phyloP scores from a whole-genome alignment of 2,113 vertebrate genomes.

The Microcebus griseorufus region DNA sequence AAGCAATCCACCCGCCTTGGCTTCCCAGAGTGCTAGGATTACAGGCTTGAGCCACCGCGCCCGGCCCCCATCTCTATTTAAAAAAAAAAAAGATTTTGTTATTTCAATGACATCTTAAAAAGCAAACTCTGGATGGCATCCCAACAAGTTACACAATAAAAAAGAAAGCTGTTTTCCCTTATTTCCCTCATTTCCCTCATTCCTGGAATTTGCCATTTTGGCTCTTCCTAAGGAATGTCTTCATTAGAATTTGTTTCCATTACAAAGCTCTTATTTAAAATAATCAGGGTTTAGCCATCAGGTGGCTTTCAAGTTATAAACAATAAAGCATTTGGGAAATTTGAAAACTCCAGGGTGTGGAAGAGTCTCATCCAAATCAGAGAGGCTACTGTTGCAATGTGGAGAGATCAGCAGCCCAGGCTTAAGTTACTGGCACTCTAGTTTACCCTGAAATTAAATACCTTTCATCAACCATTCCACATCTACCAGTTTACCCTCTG shows the following conservation, averaged over 20 bases:
- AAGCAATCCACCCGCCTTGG: no score
- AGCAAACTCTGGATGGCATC: conserved; percentile 37
- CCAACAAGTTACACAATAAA: conserved; percentile 56
- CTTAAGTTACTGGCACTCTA: background rate
- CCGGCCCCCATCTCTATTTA: no score
- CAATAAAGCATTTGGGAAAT: conserved; percentile 57
- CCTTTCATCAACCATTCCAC: background rate
- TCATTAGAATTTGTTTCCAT: conserved; percentile 66
- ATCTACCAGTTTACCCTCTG: background rate
- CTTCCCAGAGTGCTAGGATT: no score
- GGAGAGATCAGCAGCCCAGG: background rate
- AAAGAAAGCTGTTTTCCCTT: conserved; percentile 14
- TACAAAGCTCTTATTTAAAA: conserved; percentile 64
- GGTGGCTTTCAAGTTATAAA: conserved; percentile 71
- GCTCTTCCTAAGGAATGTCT: conserved; percentile 62
- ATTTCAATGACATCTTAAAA: conserved; percentile 55
- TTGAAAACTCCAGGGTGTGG: conserved; percentile 52
- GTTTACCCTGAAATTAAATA: background rate
- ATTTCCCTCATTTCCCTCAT: conserved; percentile 55
- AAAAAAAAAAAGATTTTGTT: background rate
- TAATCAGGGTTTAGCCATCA: conserved; percentile 41
- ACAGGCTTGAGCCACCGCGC: no score
- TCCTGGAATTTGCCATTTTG: conserved; percentile 68
- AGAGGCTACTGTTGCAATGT: background rate
- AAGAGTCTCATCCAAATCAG: conserved; percentile 35